Base-by-base conservation (phyloP, 2,888 invertebrate species). In the Isoperla grammatica region DNA sequence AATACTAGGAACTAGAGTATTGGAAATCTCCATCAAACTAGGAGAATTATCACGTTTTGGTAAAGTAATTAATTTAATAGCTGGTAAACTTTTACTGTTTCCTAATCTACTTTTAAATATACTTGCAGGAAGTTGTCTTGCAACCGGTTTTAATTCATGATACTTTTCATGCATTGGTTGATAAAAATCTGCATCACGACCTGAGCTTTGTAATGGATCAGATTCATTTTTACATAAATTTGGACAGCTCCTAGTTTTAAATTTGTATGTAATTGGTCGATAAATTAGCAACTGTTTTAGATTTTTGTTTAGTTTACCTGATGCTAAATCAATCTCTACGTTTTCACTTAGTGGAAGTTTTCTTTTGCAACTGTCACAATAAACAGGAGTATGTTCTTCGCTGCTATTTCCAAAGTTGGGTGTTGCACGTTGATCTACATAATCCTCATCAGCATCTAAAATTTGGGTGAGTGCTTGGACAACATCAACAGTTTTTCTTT, bases 401-500 rank as follows among this genome's bases (percentile, higher is more conserved):
- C 9, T 15, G 20, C 15, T 9, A n/a, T 11, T 17, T 19, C 2
- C 19, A 2, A 48, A 20, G 20, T 48, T 22, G 8, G 48, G 22
- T 22, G 23, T 22, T 22, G n/a, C 22, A 48, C 23, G 29, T 35
- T 50, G 35, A 23, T 29, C 35, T 29, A 50, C 37, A 35, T 50
- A 50, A 35, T 50, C 50, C 37, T 50, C 50, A 35, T 50, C 50
- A 6, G 50, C 50, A 50, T 50, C 35, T 15, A 50, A 29, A 13
- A 50, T 50, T 50, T 50, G 50, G 15, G 50, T n/a, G 9, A 50
- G 19, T 5, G 69, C 59, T 0, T 69, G 66, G 19, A 68, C 61
- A 22, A 64, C 67, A 17, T 71, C 69, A 2, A 66, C 65, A n/a
- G 68, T 71, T 64, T 60, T 67, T 54, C 69, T 63, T 20, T 69